phyloP scores from a whole-genome alignment of 2,113 vertebrate genomes.

The Chaetorhynchus papuensis region DNA sequence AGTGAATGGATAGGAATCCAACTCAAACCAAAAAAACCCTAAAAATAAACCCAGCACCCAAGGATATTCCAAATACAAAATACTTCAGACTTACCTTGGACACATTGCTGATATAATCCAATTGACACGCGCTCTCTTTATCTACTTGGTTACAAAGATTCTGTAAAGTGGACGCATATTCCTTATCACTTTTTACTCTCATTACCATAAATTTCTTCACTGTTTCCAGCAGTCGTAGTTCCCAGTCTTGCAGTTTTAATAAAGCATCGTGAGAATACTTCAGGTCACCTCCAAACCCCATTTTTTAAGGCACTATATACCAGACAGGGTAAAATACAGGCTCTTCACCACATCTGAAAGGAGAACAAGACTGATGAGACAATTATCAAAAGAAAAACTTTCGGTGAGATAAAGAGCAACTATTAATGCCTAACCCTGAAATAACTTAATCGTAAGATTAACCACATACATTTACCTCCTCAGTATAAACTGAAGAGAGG shows the following conservation, averaged over 20 bases:
- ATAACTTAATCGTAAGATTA: neutral
- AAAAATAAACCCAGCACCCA: neutral
- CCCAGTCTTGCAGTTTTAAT: conserved; percentile 96
- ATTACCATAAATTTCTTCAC: conserved; percentile 97
- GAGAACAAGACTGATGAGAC: conserved; percentile 11
- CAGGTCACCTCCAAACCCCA: conserved; percentile 96
- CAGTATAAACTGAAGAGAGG: neutral
- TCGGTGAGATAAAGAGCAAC: neutral
- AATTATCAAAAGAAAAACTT: neutral
- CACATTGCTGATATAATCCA: conserved; percentile 91
- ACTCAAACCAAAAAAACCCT: neutral
- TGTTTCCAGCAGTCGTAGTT: conserved; percentile 91
- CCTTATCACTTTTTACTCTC: conserved; percentile 95
- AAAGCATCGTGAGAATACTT: conserved; percentile 93
- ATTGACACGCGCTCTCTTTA: conserved; percentile 83
- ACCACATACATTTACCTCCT: neutral
- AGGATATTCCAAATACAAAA: neutral
- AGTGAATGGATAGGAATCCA: neutral
- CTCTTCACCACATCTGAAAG: conserved; percentile 72
- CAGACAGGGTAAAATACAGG: conserved; percentile 33
- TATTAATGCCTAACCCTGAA: neutral
- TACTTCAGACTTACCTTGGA: conserved; percentile 83
- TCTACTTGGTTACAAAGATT: conserved; percentile 94
- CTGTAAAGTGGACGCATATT: conserved; percentile 91
- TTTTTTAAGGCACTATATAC: conserved; percentile 79